Percentiles rank a stretch among this genome's conserved stretches.
Conservation (phyloP, 2,113 vertebrate species). For the Elanoides forficatus region DNA sequence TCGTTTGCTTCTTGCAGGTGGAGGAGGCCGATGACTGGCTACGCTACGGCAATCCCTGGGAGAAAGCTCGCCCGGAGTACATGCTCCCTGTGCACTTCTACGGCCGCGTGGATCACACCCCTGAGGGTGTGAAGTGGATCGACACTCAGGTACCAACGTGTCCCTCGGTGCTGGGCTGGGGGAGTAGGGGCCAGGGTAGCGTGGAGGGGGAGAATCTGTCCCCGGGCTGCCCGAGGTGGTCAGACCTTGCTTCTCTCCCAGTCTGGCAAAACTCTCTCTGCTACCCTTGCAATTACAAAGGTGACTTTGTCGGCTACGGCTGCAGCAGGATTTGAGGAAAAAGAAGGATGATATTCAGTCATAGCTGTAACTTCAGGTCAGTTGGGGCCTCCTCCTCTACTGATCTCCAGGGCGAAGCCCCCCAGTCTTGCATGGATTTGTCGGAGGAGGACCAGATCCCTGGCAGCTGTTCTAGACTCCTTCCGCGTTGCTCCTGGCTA, state of each 20-base stretch:
- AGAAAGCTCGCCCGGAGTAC: slow-evolving; percentile 87
- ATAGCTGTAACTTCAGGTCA: background rate
- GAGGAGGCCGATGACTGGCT: slow-evolving; percentile 91
- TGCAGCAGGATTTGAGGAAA: background rate
- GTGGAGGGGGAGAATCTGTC: background rate
- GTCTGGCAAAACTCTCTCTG: background rate
- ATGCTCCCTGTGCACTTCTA: slow-evolving; percentile 88
- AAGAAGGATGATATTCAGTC: background rate
- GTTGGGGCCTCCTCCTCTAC: background rate
- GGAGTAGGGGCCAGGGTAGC: background rate
- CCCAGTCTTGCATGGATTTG: background rate
- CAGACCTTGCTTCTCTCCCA: background rate
- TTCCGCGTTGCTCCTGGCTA: background rate
- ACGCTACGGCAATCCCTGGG: slow-evolving; percentile 88
- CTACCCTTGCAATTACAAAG: fast-evolving
- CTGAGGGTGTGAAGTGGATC: slow-evolving; percentile 76
- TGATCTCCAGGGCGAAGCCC: background rate
- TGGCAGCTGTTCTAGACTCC: background rate
- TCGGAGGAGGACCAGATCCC: background rate
- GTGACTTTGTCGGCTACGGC: background rate
- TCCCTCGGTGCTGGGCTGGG: background rate
- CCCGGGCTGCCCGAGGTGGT: background rate
- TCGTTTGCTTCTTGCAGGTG: slow-evolving; percentile 61
- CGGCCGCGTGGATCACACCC: slow-evolving; percentile 73
- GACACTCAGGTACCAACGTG: slow-evolving; percentile 78